Evolutionary conservation across 2,888 invertebrate species (phyloP), one percentile per base, ranked within the genome.

Genomic region (Allophyes oxyacanthae): DNA sequence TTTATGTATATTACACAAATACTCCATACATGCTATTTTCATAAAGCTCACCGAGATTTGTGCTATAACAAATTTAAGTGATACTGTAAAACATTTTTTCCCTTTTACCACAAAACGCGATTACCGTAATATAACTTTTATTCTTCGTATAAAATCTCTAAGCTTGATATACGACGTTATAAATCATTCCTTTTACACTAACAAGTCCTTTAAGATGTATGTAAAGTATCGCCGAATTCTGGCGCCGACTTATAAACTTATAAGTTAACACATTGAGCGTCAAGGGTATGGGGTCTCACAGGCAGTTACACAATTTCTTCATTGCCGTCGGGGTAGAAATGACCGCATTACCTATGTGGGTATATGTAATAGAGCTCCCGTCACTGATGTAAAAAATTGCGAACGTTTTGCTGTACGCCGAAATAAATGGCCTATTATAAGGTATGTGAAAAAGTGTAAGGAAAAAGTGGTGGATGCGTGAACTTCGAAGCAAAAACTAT

Each of bases 181-280:
- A 78, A 79, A 71, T 79, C 75, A 76, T 70, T 72, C 58, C 64
- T 53, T 66, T 68, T 63, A 45, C 51, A 66, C 59, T 75, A 63
- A 70, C 41, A 75, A 66, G 42, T 61, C 53, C 37, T 34, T 48
- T 51, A 30, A 37, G 43, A 41, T 43, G 6, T 46, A 58, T 43
- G 48, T 49, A 45, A 62, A 71, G 28, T 51, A 46, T 41, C 14
- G n/a, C 20, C 33, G 43, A 60, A 36, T 54, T 53, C 40, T 26
- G 11, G 10, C 38, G 30, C 25, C 34, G 20, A 30, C 50, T 40
- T 45, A 41, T 65, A 44, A 44, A 30, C 28, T 28, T 28, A 40
- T 43, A 46, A 45, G 54, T 60, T 67, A 62, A 28, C 41, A 33
- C 43, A 42, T 54, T 49, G 34, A 33, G 44, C 51, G 41, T 10